Evolutionary conservation across 2,888 invertebrate species (phyloP).

Genomic region (Portevinia maculata): DNA sequence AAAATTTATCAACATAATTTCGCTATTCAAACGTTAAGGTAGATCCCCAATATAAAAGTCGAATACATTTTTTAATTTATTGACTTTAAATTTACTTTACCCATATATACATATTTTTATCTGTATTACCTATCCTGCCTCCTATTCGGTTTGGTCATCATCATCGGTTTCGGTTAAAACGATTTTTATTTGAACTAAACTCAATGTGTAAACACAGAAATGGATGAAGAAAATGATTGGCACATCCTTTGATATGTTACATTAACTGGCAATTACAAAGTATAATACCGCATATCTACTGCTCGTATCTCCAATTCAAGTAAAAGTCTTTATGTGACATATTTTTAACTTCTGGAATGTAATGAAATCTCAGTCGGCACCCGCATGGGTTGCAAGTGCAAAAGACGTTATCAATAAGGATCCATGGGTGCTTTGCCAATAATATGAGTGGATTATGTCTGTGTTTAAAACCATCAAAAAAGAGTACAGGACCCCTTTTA

Average conservation of each 20-base stretch:
- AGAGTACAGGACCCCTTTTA: constrained; percentile 15
- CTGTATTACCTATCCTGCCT: constrained; percentile 66
- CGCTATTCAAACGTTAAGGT: not conserved
- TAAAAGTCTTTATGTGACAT: constrained; percentile 51
- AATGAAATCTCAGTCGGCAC: constrained; percentile 21
- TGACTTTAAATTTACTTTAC: constrained; percentile 74
- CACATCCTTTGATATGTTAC: constrained; percentile 55
- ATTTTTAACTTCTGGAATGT: constrained; percentile 36
- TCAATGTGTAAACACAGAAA: constrained; percentile 30
- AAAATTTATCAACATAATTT: constrained; percentile 13
- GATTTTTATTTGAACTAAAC: constrained; percentile 45
- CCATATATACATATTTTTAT: constrained; percentile 74
- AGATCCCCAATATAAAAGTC: not conserved
- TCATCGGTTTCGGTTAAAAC: constrained; percentile 24
- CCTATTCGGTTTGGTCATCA: constrained; percentile 33
- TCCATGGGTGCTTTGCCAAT: constrained; percentile 3
- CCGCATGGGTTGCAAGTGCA: constrained; percentile 62
- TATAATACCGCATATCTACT: constrained; percentile 13
- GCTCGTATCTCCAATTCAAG: constrained; percentile 19
- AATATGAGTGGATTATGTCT: not conserved
- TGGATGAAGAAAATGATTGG: constrained; percentile 20
- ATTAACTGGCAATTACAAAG: constrained; percentile 40
- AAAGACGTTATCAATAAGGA: constrained; percentile 61
- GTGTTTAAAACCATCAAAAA: constrained; percentile 17
- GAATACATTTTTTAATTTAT: constrained; percentile 26